Conservation (phyloP, 2,797 vertebrate genomes). For the Neomorphus geoffroyi region DNA sequence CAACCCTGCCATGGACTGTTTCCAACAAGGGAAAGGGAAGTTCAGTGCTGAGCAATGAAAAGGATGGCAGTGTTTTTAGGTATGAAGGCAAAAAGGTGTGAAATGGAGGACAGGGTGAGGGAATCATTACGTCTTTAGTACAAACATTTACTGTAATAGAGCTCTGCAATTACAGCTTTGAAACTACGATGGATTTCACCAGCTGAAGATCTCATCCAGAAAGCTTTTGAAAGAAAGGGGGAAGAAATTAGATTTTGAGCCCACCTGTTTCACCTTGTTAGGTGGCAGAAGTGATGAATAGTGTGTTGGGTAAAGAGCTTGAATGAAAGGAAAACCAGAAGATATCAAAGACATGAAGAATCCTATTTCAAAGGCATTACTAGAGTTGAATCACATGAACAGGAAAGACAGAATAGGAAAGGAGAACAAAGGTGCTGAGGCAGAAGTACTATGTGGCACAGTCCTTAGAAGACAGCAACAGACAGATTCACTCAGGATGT, state of each 20-base stretch:
- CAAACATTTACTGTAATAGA: background rate
- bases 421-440: background rate
- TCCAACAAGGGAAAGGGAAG: background rate
- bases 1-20: background rate
- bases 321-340: background rate
- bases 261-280: background rate
- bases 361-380: background rate
- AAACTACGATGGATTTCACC: background rate
- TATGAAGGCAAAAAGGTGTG: background rate
- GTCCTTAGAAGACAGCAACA: background rate
- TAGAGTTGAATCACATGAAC: background rate
- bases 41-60: background rate
- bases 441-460: background rate
- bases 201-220: background rate
- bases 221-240: background rate
- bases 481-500: background rate
- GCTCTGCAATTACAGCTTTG: background rate
- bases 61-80: background rate
- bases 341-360: background rate
- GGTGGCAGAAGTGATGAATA: background rate
- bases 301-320: background rate
- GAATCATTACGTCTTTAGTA: background rate
- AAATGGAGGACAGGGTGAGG: background rate
- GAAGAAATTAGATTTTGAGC: background rate
- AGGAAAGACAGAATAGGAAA: background rate